Base-by-base conservation (phyloP, 2,888 invertebrate species). In the Cephalotes varians region DNA sequence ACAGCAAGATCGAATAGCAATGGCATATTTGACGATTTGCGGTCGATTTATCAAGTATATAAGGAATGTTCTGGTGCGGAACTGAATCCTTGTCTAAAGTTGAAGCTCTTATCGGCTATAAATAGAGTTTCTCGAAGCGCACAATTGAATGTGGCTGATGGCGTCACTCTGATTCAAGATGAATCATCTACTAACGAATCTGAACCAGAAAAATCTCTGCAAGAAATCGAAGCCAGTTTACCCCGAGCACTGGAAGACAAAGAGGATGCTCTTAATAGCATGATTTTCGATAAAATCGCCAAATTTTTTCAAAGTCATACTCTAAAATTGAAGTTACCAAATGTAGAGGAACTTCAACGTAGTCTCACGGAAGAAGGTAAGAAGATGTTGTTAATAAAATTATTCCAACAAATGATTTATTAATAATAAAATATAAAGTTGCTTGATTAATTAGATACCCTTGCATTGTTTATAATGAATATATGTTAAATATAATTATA, bases 231-330 rank as follows among this genome's bases (percentile, higher is more conserved):
- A 92, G 96, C 97, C 37, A 96, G 96, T 83, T 95, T 98, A 86
- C 98, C 98, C 0, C 96, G 98, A 90, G 96, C 97, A 60, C 93
- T 97, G 84, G 96, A 96, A 74, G 98, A 97, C 92, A 96, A 96
- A 84, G 96, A 97, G 67, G 96, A 96, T 88, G 96, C 97, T 9
- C 95, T 98, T 74, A 97, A 97, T 93, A 96, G 96, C 88, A 95
- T 98, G 95, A 97, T 98, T 92, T 94, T 97, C 92, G 97, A 97
- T 93, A 97, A 96, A 92, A 95, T 98, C 90, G 95, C 96, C 85
- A 96, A 96, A 92, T 98, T 98, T 95, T 96, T 98, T 95, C 96
- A 97, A 94, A 96, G 96, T 91, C 97, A 98, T 95, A 97, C 97
- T 76, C 94, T 98, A 91, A 97, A 98, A 96, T 96, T 98, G 87